Evolutionary conservation across 2,888 invertebrate genomes (phyloP).

Genomic region (Neuroscelio doddi): DNA sequence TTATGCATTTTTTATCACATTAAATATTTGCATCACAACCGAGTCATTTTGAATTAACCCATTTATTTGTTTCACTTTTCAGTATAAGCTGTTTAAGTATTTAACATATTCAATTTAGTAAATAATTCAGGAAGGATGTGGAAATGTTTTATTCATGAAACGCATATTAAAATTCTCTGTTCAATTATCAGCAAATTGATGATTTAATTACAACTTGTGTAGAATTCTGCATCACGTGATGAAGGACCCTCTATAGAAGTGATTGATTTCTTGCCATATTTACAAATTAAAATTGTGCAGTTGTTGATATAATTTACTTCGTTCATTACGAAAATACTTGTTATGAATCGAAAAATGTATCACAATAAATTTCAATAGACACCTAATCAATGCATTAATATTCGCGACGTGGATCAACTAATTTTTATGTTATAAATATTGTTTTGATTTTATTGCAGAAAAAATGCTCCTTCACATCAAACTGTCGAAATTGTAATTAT

Average conservation of each 20-base stretch:
- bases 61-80: conserved; percentile 26
- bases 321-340: no score
- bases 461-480: no score
- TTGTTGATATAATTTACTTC: no score
- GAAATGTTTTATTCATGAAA: conserved; percentile 31
- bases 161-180: conserved; percentile 24
- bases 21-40: conserved; percentile 31
- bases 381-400: conserved; percentile 10
- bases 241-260: not conserved
- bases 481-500: no score
- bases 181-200: conserved; percentile 36
- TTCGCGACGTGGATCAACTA: no score
- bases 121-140: conserved; percentile 31
- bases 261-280: no score
- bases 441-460: no score
- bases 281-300: no score
- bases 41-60: conserved; percentile 8
- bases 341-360: no score
- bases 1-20: conserved; percentile 33
- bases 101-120: conserved; percentile 37
- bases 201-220: conserved; percentile 33
- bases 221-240: conserved; percentile 2
- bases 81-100: conserved; percentile 26
- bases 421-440: no score
- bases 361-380: not conserved